Evolutionary conservation across 2,113 vertebrate species (phyloP), one percentile per base, ranked within the genome.

Genomic region (Candoia aspera): DNA sequence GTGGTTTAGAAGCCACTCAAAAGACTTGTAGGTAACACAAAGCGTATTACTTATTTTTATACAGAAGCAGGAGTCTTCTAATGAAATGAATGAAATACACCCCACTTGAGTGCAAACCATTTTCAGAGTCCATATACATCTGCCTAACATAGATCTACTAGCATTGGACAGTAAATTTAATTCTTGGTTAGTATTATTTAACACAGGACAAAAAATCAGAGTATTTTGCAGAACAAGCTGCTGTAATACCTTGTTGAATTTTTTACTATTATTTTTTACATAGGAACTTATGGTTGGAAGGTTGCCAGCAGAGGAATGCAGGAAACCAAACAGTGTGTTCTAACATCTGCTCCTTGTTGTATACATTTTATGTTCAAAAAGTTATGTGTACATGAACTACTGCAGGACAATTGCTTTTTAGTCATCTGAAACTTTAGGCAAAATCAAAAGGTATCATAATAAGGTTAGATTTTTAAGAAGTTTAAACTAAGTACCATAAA

Each of bases 291-390:
- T 62, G 2, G 87, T 88, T 94, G 93, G 94, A 93, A 5, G 53
- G 54, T 37, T 84, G 94, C 73, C 92, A 94, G 37, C 17, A 46
- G 13, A n/a, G 85, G 93, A 94, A 90, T 91, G 84, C 89, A 95
- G 94, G 94, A 96, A 95, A 94, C 83, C 23, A 53, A 15, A 85
- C 73, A 88, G 91, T 59, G 92, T 88, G 9, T 91, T 88, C 68
- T 64, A 94, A 73, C 89, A 92, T 91, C 91, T 94, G 58, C 60
- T 93, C 59, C 10, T 90, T 55, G 10, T 21, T 93, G 57, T n/a
- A 93, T 88, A 79, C 33, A 42, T 92, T 92, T 94, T 13, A 62
- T 86, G 17, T 55, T 94, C 62, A 17, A 26, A 92, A 91, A 13
- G 13, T 88, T 96, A 37, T 8, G n/a, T 23, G 29, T n/a, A 86